Percentiles rank a stretch among this genome's conserved stretches.
Conservation (phyloP, 1,140 invertebrate genomes). For the Lasioglossum albipes region DNA sequence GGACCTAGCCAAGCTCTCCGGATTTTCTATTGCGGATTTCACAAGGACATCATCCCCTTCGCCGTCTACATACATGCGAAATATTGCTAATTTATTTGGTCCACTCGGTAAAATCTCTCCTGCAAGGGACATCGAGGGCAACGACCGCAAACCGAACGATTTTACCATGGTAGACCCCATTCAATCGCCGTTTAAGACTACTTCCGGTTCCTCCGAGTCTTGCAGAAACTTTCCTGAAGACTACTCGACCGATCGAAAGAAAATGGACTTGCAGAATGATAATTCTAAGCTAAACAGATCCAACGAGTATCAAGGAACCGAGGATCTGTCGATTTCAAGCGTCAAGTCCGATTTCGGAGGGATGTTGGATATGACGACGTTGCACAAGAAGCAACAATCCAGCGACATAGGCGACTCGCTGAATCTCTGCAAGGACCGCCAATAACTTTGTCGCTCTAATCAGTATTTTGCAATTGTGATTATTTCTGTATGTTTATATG, state of each 20-base stretch:
- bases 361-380: constrained; percentile 74
- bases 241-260: constrained; percentile 70
- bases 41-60: constrained; percentile 74
- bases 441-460: constrained; percentile 43
- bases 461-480: constrained; percentile 41
- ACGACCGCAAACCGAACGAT: constrained; percentile 68
- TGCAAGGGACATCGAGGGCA: constrained; percentile 59
- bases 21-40: constrained; percentile 75
- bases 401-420: constrained; percentile 71
- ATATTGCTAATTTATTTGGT: constrained; percentile 77
- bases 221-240: constrained; percentile 66
- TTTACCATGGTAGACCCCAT: constrained; percentile 65
- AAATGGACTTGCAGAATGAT: constrained; percentile 61
- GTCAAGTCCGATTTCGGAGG: constrained; percentile 69
- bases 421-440: constrained; percentile 75
- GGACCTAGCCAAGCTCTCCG: constrained; percentile 74
- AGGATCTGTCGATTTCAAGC: constrained; percentile 72
- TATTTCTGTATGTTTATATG: constrained; percentile 25
- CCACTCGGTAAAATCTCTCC: constrained; percentile 70
- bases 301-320: constrained; percentile 66
- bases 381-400: constrained; percentile 68
- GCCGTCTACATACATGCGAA: constrained; percentile 74
- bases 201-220: constrained; percentile 56
- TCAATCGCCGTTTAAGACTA: constrained; percentile 66
- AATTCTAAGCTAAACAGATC: constrained; percentile 63